phyloP scores from a whole-genome alignment of 2,113 vertebrate genomes.

The Amphilophus citrinellus region DNA sequence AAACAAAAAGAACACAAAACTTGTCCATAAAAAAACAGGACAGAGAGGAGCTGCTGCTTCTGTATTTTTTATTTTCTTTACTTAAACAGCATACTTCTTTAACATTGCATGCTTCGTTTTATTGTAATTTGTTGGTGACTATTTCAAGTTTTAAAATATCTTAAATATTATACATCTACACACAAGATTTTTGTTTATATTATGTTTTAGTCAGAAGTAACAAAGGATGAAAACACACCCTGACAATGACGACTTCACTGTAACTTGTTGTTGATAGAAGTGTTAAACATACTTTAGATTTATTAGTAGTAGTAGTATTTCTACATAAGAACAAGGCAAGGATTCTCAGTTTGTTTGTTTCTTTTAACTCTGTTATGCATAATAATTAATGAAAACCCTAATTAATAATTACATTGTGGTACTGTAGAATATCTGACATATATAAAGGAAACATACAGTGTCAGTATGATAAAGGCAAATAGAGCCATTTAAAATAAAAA shows the following conservation, averaged over 20 bases:
- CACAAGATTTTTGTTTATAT: background rate
- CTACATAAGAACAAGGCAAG: background rate
- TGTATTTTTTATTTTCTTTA: no score
- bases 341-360: no score
- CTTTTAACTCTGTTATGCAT: background rate
- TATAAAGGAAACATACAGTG: background rate
- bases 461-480: background rate
- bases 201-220: background rate
- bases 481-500: background rate
- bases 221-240: background rate
- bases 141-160: no score
- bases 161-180: no score
- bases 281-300: background rate
- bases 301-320: background rate
- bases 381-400: background rate
- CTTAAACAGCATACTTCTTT: fast-evolving
- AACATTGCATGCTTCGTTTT: background rate
- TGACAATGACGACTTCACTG: background rate
- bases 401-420: background rate
- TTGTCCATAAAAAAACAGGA: background rate
- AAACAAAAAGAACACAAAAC: no score
- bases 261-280: no score
- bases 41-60: fast-evolving
- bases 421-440: background rate
- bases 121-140: background rate